Conservation (phyloP, 2,888 invertebrate species). For the Carpatolechia fugitivella region DNA sequence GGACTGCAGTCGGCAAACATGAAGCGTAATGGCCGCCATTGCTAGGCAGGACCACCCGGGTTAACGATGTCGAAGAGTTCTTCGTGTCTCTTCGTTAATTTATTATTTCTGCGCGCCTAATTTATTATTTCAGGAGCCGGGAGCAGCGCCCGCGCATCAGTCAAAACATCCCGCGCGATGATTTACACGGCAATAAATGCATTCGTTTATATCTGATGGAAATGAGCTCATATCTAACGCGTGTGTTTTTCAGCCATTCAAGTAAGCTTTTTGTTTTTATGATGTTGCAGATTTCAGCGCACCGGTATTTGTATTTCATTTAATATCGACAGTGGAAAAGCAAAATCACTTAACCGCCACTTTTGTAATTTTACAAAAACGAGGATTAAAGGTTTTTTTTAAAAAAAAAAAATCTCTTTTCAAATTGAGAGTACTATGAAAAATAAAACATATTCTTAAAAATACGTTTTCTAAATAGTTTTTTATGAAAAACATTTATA, state of each 20-base stretch:
- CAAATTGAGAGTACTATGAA: no score
- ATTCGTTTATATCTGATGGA: constrained; percentile 72
- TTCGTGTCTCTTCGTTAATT: constrained; percentile 67
- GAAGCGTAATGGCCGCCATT: constrained; percentile 47
- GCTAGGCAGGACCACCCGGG: constrained; percentile 77
- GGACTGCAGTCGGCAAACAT: constrained; percentile 12
- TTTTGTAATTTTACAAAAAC: no score
- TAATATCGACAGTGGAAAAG: no score
- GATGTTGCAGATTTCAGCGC: no score
- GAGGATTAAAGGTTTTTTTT: no score
- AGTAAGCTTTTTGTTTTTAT: constrained; percentile 13
- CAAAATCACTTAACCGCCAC: no score
- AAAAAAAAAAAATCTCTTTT: no score
- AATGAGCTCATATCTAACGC: constrained; percentile 70
- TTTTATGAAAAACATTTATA: no score
- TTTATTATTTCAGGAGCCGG: constrained; percentile 73
- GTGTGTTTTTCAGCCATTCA: constrained; percentile 41
- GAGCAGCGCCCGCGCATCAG: constrained; percentile 40
- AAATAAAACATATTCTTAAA: no score
- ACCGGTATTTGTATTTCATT: no score
- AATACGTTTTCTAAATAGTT: no score
- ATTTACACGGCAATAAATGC: constrained; percentile 73
- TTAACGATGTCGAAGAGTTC: constrained; percentile 56
- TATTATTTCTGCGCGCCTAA: constrained; percentile 71
- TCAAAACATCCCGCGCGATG: constrained; percentile 75